A percentile compares a stretch with the other conserved stretches of the same genome.
phyloP scores from a whole-genome alignment of 2,113 vertebrate genomes.

The Zonotrichia leucophrys region DNA sequence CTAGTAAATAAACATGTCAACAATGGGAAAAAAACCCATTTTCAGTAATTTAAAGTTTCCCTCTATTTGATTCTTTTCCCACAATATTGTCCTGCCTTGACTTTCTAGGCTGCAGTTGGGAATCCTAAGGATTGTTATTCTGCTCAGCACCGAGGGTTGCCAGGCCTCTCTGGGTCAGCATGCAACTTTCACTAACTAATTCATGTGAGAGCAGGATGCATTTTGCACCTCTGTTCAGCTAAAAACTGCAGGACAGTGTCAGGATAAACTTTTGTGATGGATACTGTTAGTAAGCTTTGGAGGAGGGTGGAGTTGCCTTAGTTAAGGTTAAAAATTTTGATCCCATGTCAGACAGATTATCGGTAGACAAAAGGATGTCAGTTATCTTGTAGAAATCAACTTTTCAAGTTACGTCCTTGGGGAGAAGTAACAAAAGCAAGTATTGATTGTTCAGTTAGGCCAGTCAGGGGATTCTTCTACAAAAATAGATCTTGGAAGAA shows the following conservation, averaged over 20 bases:
- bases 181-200: not conserved
- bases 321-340: slow-evolving; percentile 8
- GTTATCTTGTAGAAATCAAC: not conserved
- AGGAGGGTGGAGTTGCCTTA: not conserved
- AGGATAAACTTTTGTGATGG: not conserved
- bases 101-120: not conserved
- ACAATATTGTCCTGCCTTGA: not conserved
- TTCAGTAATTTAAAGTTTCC: not conserved
- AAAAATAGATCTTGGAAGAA: not conserved
- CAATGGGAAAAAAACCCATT: not conserved
- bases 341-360: not conserved
- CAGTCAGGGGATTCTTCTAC: not conserved
- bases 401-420: not conserved
- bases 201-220: not conserved
- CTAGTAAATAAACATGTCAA: not conserved
- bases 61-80: not conserved
- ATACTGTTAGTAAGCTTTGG: not conserved
- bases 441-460: slow-evolving; percentile 26
- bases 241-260: not conserved
- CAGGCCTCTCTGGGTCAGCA: not conserved
- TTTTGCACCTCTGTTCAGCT: not conserved
- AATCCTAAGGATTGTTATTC: not conserved
- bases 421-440: not conserved
- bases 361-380: not conserved
- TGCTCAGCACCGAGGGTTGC: not conserved